Base-by-base conservation (phyloP, 2,113 vertebrate species). In the Hirundichthys speculiger region DNA sequence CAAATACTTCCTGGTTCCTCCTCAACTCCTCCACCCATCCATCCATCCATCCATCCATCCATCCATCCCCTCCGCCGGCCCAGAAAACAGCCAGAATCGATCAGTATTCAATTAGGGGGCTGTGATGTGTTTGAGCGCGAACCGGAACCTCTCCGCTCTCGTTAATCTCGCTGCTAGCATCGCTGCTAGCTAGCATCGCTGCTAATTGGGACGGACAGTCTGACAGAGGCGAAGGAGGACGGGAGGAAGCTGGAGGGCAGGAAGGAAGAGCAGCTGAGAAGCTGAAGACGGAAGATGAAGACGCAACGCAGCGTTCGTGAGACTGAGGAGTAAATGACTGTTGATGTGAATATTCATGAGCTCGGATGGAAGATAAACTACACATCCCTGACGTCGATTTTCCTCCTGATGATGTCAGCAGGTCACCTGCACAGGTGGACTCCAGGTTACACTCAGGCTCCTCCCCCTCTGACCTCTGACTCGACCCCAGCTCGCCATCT, bases 91-190 rank as follows among this genome's bases (percentile, higher is more conserved):
- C 18, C 1, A 2, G 56, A 64, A 72, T 77, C 70, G 72, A 62
- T 78, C 57, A 69, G 77, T 46, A 61, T 74, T 75, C 59, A 41
- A n/a, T 77, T 47, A 64, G 64, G 46, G 25, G 40, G 12, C 67
- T 39, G 70, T 54, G 68, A 57, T 52, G 69, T 58, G 57, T 16
- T 39, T 8, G 27, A 49, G 30, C 30, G 64, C 38, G 72, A 56
- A 57, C 40, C 18, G 11, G 55, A 73, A 54, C 52, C 68, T 48
- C 49, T 60, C 52, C 56, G 2, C 48, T 48, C 60, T 69, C 3
- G 52, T 74, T 74, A 64, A 77, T 68, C 77, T 60, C 65, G 19
- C 42, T 64, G 34, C 57, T 83, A 21, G 76, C 45, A 73, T 80
- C 39, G 34, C 27, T 38, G 18, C 70, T 77, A 71, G 34, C 57